Evolutionary conservation across 2,888 invertebrate genomes (phyloP), one percentile per base, ranked within the genome.

Genomic region (Penaeus monodon): DNA sequence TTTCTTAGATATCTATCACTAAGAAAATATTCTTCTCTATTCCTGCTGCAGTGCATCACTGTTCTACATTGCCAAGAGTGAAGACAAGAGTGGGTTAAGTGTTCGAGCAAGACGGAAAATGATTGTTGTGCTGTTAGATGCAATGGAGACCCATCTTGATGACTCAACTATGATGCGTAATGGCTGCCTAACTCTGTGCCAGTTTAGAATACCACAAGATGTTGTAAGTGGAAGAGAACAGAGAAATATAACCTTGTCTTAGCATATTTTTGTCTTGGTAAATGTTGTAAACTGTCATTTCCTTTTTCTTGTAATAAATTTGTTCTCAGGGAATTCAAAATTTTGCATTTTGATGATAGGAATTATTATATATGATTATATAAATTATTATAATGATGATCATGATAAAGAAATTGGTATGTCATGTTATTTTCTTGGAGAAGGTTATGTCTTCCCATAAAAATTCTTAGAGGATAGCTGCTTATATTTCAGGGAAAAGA

Each of bases 151-250:
- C 84, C 97, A 97, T 92, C 94, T 95, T 89, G 94, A 95, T 64
- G 97, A 98, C 92, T 96, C 96, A 91, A 97, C 97, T 49, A 98
- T 99, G 97, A 96, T 99, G 95, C 94, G 98, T 84, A 99, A 99
- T 93, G 98, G 98, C 82, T 98, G 98, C 92, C 94, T 99, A 88
- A 98, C 98, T 0, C 94, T 99, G 68, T 98, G 98, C 92, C 97
- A 98, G 93, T 98, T 98, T 92, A 96, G 96, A 92, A 97, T 99
- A 92, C 99, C 99, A 4, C 95, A 95, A 91, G 99, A 99, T 94
- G 97, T 99, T 92, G 97, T 97, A 93, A 93, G 90, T 81, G 33
- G 17, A 24, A 17, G 65, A 44, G 44, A 70, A n/a, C 78, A 65
- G 73, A 57, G 27, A 20, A 27, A 86, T 76, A 88, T 76, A 38